A percentile compares a stretch with the other conserved stretches of the same genome.
Evolutionary conservation across 2,797 vertebrate genomes (phyloP).

Genomic region (Rachycentron canadum): DNA sequence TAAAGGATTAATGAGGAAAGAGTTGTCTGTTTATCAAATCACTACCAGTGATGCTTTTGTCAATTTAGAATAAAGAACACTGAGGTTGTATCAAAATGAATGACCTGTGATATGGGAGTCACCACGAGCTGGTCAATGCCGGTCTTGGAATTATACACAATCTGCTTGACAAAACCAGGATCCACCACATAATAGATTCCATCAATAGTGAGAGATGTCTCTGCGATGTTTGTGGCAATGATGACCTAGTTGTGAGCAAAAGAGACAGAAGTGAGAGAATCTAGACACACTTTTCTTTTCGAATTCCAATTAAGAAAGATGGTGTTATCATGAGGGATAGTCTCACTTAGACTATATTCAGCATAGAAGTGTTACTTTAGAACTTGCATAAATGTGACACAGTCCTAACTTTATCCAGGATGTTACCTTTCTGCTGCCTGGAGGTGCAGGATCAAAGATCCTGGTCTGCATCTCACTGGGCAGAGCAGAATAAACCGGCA

Average conservation of each 20-base stretch:
- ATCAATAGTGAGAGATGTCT: constrained; percentile 94
- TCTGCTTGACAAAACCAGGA: constrained; percentile 96
- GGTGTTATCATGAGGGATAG: neutral
- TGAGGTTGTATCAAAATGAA: neutral
- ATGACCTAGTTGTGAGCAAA: constrained; percentile 84
- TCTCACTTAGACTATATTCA: neutral
- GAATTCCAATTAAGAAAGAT: neutral
- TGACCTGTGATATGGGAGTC: constrained; percentile 94
- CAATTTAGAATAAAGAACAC: neutral
- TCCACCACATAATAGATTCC: constrained; percentile 96
- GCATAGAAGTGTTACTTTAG: neutral
- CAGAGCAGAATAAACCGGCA: constrained; percentile 96
- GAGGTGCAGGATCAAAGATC: constrained; percentile 96
- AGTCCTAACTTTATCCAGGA: neutral
- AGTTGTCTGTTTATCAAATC: neutral
- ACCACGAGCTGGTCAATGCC: constrained; percentile 96
- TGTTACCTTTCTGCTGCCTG: constrained; percentile 95
- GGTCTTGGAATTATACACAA: constrained; percentile 95
- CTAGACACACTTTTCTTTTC: neutral
- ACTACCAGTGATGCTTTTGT: neutral
- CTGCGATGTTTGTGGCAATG: constrained; percentile 95
- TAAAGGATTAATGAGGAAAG: neutral
- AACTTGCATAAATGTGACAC: neutral
- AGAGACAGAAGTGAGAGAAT: neutral
- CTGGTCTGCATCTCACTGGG: constrained; percentile 99